phyloP scores from a whole-genome alignment of 2,113 vertebrate genomes.

The Eublepharis macularius region DNA sequence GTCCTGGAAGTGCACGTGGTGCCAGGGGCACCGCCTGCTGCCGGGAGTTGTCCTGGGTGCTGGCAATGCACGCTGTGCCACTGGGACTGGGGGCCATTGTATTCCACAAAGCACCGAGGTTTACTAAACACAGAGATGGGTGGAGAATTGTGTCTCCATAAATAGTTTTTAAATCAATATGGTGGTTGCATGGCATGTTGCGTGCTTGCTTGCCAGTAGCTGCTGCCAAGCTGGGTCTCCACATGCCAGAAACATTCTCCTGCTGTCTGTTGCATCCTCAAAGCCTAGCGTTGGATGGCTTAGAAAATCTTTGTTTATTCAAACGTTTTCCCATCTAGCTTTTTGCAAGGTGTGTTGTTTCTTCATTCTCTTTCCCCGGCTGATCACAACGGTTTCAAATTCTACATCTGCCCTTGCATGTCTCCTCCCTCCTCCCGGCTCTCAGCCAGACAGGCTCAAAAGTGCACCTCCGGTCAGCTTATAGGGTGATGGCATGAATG shows the following conservation, averaged over 20 bases:
- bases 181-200: neutral
- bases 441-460: conserved; percentile 11
- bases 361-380: conserved; percentile 49
- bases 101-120: neutral
- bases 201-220: neutral
- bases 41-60: too few species aligned
- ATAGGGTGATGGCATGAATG: conserved; percentile 49
- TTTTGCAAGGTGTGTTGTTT: conserved; percentile 61
- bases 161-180: neutral
- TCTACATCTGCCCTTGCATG: conserved; percentile 48
- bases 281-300: conserved; percentile 56
- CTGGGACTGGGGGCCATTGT: neutral
- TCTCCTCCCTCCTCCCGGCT: neutral
- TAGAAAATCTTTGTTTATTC: conserved; percentile 34
- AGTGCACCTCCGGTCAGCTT: conserved; percentile 58
- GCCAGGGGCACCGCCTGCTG: too few species aligned
- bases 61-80: too few species aligned
- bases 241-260: conserved; percentile 44
- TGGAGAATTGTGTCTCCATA: neutral
- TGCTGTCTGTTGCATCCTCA: conserved; percentile 48
- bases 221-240: neutral
- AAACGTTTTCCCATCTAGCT: conserved; percentile 62
- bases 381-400: conserved; percentile 65
- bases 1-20: too few species aligned
- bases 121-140: conserved; percentile 7